Evolutionary conservation across 2,797 vertebrate genomes (phyloP), one percentile per base, ranked within the genome.

Genomic region (Enteromius treurensis): DNA sequence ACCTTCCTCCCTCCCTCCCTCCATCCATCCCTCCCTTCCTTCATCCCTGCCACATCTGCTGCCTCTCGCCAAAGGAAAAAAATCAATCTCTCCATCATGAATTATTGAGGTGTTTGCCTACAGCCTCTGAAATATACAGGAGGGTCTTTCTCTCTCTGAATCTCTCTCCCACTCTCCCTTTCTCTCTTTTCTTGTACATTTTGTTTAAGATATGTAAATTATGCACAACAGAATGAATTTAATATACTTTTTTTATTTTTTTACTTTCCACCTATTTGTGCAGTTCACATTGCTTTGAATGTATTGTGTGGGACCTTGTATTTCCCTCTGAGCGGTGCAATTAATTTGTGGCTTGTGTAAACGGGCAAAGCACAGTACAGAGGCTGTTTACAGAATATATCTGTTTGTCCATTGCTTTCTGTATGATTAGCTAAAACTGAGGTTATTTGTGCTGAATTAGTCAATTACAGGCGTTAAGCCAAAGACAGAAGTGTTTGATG

Each of bases 101-200:
- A 96, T 97, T 96, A 97, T 95, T 96, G 95, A 96, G 91, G 94
- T 95, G 94, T 96, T 96, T 96, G 95, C 93, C 93, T 93, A 95
- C 93, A 93, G 93, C 95, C 94, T 94, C 94, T 94, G 93, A 94
- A 95, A 95, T 92, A 94, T 93, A 94, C 93, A 94, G 91, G 90
- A 92, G 92, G 90, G 40, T 76, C 87, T 89, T 85, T 84, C 86
- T 86, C 77, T 37, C 85, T 84, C 76, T 86, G 65, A 81, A 42
- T 75, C 67, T 87, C 73, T 83, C 40, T 79, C 34, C 76, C 51
- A 34, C 71, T 91, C 90, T 91, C 88, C 89, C 88, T 90, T 92
- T 90, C 89, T 89, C 93, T 92, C 89, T 90, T 8, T 89, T 15
- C 89, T 55, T 83, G 71, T 88, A 37, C 82, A 85, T 83, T 78